A percentile compares a stretch with the other conserved stretches of the same genome.
These are phyloP conservation scores for Drosophila emarginata DNA, from an alignment of 2,888 invertebrate species.

Conservation along the genomic window DNA sequence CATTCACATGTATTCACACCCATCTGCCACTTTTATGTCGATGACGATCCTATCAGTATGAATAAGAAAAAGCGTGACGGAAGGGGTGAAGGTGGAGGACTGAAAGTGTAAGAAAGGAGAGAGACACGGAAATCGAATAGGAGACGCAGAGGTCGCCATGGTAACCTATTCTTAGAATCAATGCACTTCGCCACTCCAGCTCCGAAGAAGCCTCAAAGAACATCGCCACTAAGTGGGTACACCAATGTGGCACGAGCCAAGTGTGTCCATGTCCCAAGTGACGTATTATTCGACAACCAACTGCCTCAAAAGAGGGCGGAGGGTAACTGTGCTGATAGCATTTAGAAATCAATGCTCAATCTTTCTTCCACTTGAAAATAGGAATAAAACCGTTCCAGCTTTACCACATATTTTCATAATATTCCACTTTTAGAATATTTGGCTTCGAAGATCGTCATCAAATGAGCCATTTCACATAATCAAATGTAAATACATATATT, in stretches of 20 bases:
- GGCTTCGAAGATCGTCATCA: too few species aligned
- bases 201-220: slow-evolving; percentile 1
- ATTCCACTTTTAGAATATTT: too few species aligned
- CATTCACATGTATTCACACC: slow-evolving; percentile 9
- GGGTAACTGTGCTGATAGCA: not conserved
- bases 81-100: not conserved
- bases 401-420: too few species aligned
- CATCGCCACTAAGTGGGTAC: slow-evolving; percentile 12
- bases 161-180: slow-evolving; percentile 20
- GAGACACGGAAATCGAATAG: not conserved
- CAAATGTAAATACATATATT: too few species aligned
- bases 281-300: not conserved
- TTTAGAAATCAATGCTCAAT: slow-evolving; percentile 4
- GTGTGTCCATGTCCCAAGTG: slow-evolving; percentile 13
- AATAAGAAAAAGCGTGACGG: not conserved
- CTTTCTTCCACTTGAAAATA: not conserved
- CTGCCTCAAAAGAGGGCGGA: not conserved
- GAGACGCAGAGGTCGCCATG: slow-evolving; percentile 5
- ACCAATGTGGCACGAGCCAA: slow-evolving; percentile 12
- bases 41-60: slow-evolving; percentile 19
- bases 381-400: not conserved
- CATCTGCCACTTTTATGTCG: slow-evolving; percentile 10
- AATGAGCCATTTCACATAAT: too few species aligned
- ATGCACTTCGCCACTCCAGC: not conserved
- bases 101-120: slow-evolving; percentile 1